These are phyloP conservation scores for Meandrusa payeni DNA, from an alignment of 2,888 invertebrate genomes.

Conservation along the genomic window DNA sequence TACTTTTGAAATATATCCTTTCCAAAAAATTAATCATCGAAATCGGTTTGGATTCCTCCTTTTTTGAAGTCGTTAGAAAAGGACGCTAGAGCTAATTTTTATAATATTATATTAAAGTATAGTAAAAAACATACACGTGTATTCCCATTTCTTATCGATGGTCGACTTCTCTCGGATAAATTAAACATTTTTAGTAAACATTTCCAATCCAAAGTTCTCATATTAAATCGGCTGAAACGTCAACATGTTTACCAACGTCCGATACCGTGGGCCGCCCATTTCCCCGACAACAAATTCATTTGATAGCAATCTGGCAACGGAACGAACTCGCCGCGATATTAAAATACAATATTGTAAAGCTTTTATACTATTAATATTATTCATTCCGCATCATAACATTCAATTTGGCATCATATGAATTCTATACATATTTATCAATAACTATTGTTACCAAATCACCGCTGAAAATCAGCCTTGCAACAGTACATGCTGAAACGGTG, in stretches of 20 bases:
- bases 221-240: conserved; percentile 38
- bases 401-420: conserved; percentile 24
- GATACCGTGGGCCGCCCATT: conserved; percentile 43
- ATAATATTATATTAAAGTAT: too few species aligned
- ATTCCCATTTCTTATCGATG: too few species aligned
- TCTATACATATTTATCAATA: background rate
- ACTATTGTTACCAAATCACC: too few species aligned
- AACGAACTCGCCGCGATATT: conserved; percentile 47
- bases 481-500: too few species aligned
- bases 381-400: conserved; percentile 33
- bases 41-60: too few species aligned
- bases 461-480: too few species aligned
- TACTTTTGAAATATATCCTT: too few species aligned
- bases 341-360: conserved; percentile 54
- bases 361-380: conserved; percentile 27
- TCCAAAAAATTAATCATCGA: too few species aligned
- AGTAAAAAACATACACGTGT: too few species aligned
- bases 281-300: conserved; percentile 46
- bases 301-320: conserved; percentile 61
- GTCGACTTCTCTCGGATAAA: too few species aligned
- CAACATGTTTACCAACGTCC: conserved; percentile 47
- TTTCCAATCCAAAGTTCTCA: conserved; percentile 26
- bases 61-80: too few species aligned
- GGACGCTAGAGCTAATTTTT: too few species aligned
- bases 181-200: conserved; percentile 38